phyloP scores from a whole-genome alignment of 37 sponge, comb jelly and placozoan species.

The Dysidea cf. avara region DNA sequence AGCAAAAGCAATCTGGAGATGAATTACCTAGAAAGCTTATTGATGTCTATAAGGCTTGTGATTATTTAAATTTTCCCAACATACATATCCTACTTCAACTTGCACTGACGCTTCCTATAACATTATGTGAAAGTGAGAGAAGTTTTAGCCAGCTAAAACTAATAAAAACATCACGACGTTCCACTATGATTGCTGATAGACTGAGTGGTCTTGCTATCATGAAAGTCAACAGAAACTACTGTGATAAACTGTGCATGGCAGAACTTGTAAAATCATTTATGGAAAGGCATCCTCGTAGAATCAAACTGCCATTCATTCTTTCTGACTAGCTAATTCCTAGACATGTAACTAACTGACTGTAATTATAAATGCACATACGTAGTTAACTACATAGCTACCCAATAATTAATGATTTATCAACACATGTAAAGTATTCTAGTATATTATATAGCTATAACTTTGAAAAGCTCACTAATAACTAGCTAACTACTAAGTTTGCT shows the following conservation, averaged over 20 bases:
- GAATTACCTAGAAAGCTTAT: constrained; percentile 22
- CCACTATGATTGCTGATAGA: constrained; percentile 40
- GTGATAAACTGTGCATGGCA: constrained; percentile 3
- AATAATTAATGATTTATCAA: too few relatives aligned
- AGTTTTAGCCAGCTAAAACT: constrained; percentile 27
- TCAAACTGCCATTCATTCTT: constrained; percentile 20
- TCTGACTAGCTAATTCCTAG: constrained; percentile 5
- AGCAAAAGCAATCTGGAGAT: not conserved
- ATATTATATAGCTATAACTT: too few relatives aligned
- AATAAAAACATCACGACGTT: constrained; percentile 14
- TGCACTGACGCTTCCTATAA: constrained; percentile 18
- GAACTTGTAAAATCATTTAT: constrained; percentile 17
- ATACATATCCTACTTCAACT: constrained; percentile 23
- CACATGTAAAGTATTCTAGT: too few relatives aligned
- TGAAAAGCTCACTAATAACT: too few relatives aligned
- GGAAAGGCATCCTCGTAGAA: constrained; percentile 39
- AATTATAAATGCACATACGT: constrained; percentile 1
- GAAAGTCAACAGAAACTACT: not conserved
- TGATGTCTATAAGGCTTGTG: constrained; percentile 26
- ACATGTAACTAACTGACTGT: not conserved
- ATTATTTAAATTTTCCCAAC: constrained; percentile 20
- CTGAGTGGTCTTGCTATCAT: constrained; percentile 34
- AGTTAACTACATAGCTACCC: not conserved
- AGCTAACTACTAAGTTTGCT: too few relatives aligned
- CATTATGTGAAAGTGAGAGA: constrained; percentile 26